Evolutionary conservation across 2,888 invertebrate genomes (phyloP).

Genomic region (Drosophila greeni): DNA sequence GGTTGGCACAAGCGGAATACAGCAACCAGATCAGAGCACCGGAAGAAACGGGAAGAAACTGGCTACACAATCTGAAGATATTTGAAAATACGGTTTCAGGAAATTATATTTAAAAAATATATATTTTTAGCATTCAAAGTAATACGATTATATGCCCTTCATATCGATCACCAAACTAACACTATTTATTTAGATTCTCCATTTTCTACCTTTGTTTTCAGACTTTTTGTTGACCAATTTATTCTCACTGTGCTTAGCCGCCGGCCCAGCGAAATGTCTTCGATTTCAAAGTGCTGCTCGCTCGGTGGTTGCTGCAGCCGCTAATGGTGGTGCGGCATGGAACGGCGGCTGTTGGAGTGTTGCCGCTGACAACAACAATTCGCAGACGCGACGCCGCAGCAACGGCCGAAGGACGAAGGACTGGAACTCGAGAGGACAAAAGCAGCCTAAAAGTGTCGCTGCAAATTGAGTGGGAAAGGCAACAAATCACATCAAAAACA

Average conservation of each 20-base stretch:
- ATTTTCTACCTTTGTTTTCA: background rate
- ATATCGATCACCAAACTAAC: no score
- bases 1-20: slow-evolving; percentile 49
- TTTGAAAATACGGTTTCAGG: background rate
- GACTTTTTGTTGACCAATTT: background rate
- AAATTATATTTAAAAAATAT: background rate
- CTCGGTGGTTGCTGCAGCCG: slow-evolving; percentile 47
- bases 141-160: no score
- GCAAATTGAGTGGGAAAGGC: slow-evolving; percentile 62
- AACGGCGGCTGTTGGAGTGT: slow-evolving; percentile 51
- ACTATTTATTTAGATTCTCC: background rate
- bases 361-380: slow-evolving; percentile 65
- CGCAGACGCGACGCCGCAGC: slow-evolving; percentile 14
- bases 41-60: background rate
- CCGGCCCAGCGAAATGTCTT: slow-evolving; percentile 58
- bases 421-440: slow-evolving; percentile 35
- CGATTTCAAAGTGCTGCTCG: slow-evolving; percentile 69
- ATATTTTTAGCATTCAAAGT: no score
- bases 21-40: slow-evolving; percentile 6
- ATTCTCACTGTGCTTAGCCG: slow-evolving; percentile 18
- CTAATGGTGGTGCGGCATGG: slow-evolving; percentile 55
- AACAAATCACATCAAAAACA: slow-evolving; percentile 74
- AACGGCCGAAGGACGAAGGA: slow-evolving; percentile 5
- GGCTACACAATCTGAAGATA: background rate
- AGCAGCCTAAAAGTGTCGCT: slow-evolving; percentile 57